These are phyloP conservation scores for Brachyptera putata DNA, from an alignment of 2,888 invertebrate genomes.

Conservation along the genomic window DNA sequence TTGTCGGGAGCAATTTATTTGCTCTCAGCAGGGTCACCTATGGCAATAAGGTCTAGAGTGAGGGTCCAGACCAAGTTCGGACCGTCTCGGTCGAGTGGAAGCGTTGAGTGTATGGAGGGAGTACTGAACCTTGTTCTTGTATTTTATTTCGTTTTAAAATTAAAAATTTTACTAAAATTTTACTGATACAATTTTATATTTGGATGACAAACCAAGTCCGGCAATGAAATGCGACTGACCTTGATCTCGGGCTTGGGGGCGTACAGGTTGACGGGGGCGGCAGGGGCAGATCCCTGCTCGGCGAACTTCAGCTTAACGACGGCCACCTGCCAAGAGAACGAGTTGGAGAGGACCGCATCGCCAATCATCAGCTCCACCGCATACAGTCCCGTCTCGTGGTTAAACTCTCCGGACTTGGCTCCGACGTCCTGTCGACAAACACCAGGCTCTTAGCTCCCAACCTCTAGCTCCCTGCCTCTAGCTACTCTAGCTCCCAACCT, in stretches of 20 bases:
- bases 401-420: constrained; percentile 72
- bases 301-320: constrained; percentile 71
- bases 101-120: too few relatives aligned
- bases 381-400: constrained; percentile 71
- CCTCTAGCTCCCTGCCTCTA: too few relatives aligned
- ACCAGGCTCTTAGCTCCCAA: background rate
- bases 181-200: too few relatives aligned
- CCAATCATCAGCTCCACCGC: constrained; percentile 82
- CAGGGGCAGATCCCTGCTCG: constrained; percentile 44
- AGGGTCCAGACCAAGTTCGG: too few relatives aligned
- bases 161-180: background rate
- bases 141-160: too few relatives aligned
- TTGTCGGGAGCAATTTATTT: too few relatives aligned
- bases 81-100: too few relatives aligned
- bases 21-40: too few relatives aligned
- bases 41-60: too few relatives aligned
- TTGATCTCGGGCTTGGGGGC: constrained; percentile 57
- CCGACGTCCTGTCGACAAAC: constrained; percentile 62
- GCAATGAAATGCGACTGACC: constrained; percentile 42
- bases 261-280: constrained; percentile 43
- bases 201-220: too few relatives aligned
- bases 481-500: too few relatives aligned
- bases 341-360: constrained; percentile 85
- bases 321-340: constrained; percentile 82
- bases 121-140: too few relatives aligned